Evolutionary conservation across 2,797 vertebrate genomes (phyloP).

Genomic region (Coracias cyanogaster): DNA sequence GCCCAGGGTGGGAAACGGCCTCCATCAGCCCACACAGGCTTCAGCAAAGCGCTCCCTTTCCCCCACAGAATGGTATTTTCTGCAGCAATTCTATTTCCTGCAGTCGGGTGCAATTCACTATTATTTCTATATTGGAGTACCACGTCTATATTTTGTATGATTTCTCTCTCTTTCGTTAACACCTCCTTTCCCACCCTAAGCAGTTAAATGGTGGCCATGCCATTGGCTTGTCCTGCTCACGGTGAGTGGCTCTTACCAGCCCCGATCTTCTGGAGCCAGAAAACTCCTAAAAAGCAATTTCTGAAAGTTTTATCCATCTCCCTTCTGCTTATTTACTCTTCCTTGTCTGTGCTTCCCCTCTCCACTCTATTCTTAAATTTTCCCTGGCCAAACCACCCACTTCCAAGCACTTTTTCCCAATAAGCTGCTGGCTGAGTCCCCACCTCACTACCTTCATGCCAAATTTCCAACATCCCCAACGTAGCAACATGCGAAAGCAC

Average conservation of each 20-base stretch:
- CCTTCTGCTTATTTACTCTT: not conserved
- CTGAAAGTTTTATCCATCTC: not conserved
- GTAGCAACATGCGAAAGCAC: not conserved
- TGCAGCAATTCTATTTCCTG: not conserved
- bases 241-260: not conserved
- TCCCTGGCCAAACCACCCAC: not conserved
- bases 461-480: not conserved
- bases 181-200: not conserved
- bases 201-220: not conserved
- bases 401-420: not conserved
- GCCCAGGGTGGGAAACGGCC: not conserved
- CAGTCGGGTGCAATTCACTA: not conserved
- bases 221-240: not conserved
- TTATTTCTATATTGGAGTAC: not conserved
- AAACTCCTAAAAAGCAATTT: conserved; percentile 10
- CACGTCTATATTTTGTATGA: not conserved
- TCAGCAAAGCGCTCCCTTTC: not conserved
- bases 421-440: not conserved
- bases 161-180: not conserved
- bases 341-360: not conserved
- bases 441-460: not conserved
- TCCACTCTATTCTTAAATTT: not conserved
- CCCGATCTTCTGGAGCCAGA: not conserved
- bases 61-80: not conserved
- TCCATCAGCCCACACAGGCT: not conserved